phyloP scores from a whole-genome alignment of 2,113 vertebrate genomes.

The Romanogobio albipinnatus region DNA sequence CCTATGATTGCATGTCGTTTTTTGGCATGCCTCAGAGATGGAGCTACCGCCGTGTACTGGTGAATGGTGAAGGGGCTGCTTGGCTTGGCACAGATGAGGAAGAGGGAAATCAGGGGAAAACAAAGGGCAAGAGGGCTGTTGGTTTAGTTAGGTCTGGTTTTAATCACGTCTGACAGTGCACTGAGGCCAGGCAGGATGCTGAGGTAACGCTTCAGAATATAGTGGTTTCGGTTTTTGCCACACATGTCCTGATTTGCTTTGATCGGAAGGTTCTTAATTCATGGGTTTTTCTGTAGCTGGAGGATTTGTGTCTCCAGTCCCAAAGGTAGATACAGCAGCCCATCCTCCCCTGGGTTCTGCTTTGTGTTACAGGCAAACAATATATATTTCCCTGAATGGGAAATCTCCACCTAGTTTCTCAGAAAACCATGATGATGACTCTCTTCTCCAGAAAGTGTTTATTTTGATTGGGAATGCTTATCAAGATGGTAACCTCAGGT shows the following conservation, averaged over 20 bases:
- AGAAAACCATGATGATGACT: not conserved
- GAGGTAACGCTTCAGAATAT: slow-evolving; percentile 20
- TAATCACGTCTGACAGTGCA: slow-evolving; percentile 19
- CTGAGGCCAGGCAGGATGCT: slow-evolving; percentile 14
- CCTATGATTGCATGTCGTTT: slow-evolving; percentile 12
- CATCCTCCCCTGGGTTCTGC: not conserved
- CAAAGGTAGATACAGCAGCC: slow-evolving; percentile 20
- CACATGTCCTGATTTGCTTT: not conserved
- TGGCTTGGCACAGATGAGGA: not conserved
- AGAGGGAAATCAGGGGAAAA: slow-evolving; percentile 30
- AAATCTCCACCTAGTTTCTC: not conserved
- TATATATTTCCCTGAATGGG: not conserved
- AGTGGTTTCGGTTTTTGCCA: slow-evolving; percentile 3
- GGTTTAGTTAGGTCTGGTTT: slow-evolving; percentile 34
- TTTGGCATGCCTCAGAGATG: slow-evolving; percentile 24
- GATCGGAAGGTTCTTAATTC: not conserved
- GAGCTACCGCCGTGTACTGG: slow-evolving; percentile 23
- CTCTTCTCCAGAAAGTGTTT: slow-evolving; percentile 11
- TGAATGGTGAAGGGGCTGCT: slow-evolving; percentile 25
- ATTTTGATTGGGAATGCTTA: not conserved
- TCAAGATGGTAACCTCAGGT: not conserved
- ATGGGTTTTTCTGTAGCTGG: not conserved
- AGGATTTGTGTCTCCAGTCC: not conserved
- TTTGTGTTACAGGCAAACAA: not conserved
- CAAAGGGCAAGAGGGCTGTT: slow-evolving; percentile 16